Percentiles rank a stretch among this genome's conserved stretches.
Evolutionary conservation across 2,888 invertebrate genomes (phyloP).

Genomic region (Beris chalybata): DNA sequence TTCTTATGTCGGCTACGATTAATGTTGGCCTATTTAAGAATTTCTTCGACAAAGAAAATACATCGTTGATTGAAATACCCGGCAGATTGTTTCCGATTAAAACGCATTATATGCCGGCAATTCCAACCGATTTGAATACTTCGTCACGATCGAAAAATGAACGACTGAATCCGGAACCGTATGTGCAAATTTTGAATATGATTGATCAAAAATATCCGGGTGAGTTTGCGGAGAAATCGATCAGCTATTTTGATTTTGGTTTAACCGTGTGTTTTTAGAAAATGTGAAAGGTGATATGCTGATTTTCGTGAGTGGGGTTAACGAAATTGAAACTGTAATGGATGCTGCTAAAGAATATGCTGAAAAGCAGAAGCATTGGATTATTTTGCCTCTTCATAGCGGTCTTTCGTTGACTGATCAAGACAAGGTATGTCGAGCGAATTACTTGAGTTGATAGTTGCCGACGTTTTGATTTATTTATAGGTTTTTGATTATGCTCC

Average conservation of each 20-base stretch:
- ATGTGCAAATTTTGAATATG: conserved; percentile 86
- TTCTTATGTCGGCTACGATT: conserved; percentile 99
- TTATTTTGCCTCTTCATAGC: conserved; percentile 90
- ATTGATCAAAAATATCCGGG: conserved; percentile 86
- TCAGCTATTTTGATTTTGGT: neutral
- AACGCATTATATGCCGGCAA: conserved; percentile 77
- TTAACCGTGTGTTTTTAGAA: conserved; percentile 53
- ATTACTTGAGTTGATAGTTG: neutral
- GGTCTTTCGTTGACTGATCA: conserved; percentile 91
- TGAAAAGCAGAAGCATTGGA: conserved; percentile 80
- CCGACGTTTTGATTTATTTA: conserved; percentile 37
- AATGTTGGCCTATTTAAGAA: conserved; percentile 91
- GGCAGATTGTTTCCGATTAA: conserved; percentile 93
- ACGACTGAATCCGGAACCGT: conserved; percentile 90
- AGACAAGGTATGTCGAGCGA: conserved; percentile 71
- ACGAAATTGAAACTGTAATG: conserved; percentile 85
- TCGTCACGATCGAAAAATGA: conserved; percentile 58
- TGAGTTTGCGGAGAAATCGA: conserved; percentile 40
- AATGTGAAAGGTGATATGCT: conserved; percentile 91
- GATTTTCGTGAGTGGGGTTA: conserved; percentile 92
- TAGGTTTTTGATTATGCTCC: conserved; percentile 94
- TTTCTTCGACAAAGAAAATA: conserved; percentile 82
- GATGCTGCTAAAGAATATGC: conserved; percentile 84
- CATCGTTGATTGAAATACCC: conserved; percentile 88
- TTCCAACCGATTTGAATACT: conserved; percentile 61